Percentiles rank a stretch among this genome's conserved stretches.
These are phyloP conservation scores for Cephalopterus ornatus DNA, from an alignment of 2,113 vertebrate genomes.

Conservation along the genomic window DNA sequence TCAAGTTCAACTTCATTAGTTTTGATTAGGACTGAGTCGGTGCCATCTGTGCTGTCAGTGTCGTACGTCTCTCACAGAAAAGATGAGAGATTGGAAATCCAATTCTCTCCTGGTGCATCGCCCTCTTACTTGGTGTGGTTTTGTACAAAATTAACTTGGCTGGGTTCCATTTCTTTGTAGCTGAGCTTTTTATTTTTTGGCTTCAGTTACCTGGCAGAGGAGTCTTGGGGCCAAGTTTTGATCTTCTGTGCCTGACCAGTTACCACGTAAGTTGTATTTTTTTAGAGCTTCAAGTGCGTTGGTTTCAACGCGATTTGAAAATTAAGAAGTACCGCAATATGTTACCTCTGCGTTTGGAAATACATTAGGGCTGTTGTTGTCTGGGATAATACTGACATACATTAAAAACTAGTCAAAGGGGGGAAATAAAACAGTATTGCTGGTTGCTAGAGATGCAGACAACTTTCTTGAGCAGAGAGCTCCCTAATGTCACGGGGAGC, in stretches of 20 bases:
- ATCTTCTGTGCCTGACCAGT: not conserved
- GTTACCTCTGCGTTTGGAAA: not conserved
- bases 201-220: not conserved
- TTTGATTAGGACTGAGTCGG: conserved; percentile 36
- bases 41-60: conserved; percentile 50
- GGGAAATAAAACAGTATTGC: not conserved
- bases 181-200: conserved; percentile 28
- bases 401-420: not conserved
- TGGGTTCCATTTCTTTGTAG: not conserved
- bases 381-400: not conserved
- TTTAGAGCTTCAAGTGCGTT: not conserved
- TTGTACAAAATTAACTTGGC: not conserved
- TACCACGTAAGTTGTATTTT: not conserved
- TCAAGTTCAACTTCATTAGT: conserved; percentile 65
- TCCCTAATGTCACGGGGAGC: rapidly evolving
- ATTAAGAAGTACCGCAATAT: not conserved
- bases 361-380: rapidly evolving
- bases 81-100: conserved; percentile 4
- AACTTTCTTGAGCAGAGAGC: not conserved
- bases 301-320: not conserved
- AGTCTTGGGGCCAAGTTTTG: not conserved
- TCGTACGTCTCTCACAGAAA: not conserved
- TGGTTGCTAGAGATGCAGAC: not conserved
- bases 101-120: not conserved
- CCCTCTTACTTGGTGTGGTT: not conserved